A percentile compares a stretch with the other conserved stretches of the same genome.
These are phyloP conservation scores for Pelvicachromis taeniatus DNA, from an alignment of 2,113 vertebrate genomes.

Conservation along the genomic window DNA sequence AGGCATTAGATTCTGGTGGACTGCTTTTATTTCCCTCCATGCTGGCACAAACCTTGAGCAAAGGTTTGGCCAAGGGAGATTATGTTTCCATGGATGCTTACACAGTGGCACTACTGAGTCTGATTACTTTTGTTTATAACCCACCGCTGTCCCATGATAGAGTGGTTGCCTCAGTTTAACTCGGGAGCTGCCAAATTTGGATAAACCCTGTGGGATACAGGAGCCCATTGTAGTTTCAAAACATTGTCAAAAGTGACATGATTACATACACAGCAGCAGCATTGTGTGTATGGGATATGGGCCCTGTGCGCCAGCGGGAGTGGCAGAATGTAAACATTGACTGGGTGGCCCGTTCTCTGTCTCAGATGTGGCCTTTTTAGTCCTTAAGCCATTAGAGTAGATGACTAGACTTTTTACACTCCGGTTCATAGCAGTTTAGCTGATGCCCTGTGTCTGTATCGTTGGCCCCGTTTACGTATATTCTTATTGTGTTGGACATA, in stretches of 20 bases:
- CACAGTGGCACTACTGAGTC: neutral
- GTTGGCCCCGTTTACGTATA: neutral
- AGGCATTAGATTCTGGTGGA: neutral
- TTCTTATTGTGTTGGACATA: neutral
- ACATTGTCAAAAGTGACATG: conserved; percentile 52
- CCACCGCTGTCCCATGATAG: conserved; percentile 12
- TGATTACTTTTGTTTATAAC: conserved; percentile 22
- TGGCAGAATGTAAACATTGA: conserved; percentile 54
- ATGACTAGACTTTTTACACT: neutral
- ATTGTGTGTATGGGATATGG: conserved; percentile 36
- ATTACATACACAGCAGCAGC: conserved; percentile 47
- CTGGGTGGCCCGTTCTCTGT: conserved; percentile 53
- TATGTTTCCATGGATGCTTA: conserved; percentile 17
- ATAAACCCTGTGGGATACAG: conserved; percentile 21
- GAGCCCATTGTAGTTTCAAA: conserved; percentile 16
- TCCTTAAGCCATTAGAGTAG: neutral
- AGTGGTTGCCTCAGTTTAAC: conserved; percentile 3
- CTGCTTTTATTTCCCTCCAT: neutral
- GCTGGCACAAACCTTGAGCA: neutral
- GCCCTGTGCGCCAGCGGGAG: conserved; percentile 4
- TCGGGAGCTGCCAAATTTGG: conserved; percentile 45
- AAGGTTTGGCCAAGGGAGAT: neutral
- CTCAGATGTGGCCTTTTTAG: conserved; percentile 38
- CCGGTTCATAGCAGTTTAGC: neutral
- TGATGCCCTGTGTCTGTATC: neutral